These are phyloP conservation scores for Drosophila simulans DNA, from an alignment of 1,140 invertebrate genomes.

Conservation along the genomic window DNA sequence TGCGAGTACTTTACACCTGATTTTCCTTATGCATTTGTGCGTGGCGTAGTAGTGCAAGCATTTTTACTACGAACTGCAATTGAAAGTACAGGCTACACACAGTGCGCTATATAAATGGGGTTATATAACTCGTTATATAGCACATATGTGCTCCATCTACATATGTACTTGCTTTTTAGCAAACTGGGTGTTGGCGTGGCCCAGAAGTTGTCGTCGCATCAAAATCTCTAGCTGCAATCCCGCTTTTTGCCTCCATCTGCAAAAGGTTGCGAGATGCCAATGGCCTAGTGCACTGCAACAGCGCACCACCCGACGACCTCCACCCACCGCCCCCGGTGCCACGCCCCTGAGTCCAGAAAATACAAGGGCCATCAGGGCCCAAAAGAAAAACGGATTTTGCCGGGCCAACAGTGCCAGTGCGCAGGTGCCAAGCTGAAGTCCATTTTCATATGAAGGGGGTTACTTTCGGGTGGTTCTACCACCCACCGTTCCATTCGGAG, in stretches of 20 bases:
- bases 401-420: conserved; percentile 49
- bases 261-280: conserved; percentile 75
- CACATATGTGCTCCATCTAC: conserved; percentile 1
- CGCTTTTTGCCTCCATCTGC: conserved; percentile 25
- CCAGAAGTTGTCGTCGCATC: conserved; percentile 54
- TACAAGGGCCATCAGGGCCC: conserved; percentile 2
- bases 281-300: conserved; percentile 76
- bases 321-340: conserved; percentile 28
- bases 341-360: conserved; percentile 42
- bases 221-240: conserved; percentile 55
- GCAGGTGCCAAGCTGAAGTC: conserved; percentile 56
- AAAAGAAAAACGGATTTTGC: conserved; percentile 36
- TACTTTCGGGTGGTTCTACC: conserved; percentile 6
- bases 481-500: conserved; percentile 40
- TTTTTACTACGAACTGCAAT: conserved; percentile 62
- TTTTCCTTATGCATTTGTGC: not conserved
- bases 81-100: conserved; percentile 60
- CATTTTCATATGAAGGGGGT: conserved; percentile 24
- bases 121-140: conserved; percentile 26
- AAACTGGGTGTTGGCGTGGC: conserved; percentile 54
- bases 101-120: conserved; percentile 33
- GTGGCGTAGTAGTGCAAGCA: conserved; percentile 5
- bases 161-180: conserved; percentile 19
- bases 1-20: conserved; percentile 16
- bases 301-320: conserved; percentile 5